Evolutionary conservation across 2,888 invertebrate genomes (phyloP).

Genomic region (Epistrophe eligans): DNA sequence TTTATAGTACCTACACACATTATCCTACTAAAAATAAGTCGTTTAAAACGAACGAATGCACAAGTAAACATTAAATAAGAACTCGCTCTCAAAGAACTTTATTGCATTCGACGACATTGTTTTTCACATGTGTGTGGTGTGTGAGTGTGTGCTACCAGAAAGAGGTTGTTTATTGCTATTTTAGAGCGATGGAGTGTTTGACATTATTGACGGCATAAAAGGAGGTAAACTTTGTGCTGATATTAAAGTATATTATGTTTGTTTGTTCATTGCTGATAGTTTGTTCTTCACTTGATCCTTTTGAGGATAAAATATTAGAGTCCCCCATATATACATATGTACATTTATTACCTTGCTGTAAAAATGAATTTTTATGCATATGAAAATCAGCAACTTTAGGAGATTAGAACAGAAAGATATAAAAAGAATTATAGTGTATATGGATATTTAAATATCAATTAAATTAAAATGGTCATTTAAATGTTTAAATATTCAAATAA

Average conservation of each 20-base stretch:
- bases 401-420: too few relatives aligned
- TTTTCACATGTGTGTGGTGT: neutral
- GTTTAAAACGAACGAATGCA: constrained; percentile 30
- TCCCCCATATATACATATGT: neutral
- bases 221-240: neutral
- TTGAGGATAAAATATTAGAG: constrained; percentile 4
- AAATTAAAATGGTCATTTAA: too few relatives aligned
- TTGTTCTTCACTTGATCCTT: constrained; percentile 27
- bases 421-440: too few relatives aligned
- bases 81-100: constrained; percentile 34
- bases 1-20: neutral
- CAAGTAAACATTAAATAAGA: constrained; percentile 39
- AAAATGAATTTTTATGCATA: neutral
- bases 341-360: neutral
- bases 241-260: neutral
- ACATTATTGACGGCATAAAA: constrained; percentile 31
- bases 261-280: constrained; percentile 34
- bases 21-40: constrained; percentile 34
- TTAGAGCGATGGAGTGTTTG: constrained; percentile 44
- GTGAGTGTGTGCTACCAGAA: constrained; percentile 4
- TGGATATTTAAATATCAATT: too few relatives aligned
- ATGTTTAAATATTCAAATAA: too few relatives aligned
- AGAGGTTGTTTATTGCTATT: constrained; percentile 34
- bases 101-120: constrained; percentile 48
- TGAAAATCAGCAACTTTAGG: too few relatives aligned